Evolutionary conservation across 1,140 invertebrate genomes (phyloP).

Genomic region (Cherax destructor): DNA sequence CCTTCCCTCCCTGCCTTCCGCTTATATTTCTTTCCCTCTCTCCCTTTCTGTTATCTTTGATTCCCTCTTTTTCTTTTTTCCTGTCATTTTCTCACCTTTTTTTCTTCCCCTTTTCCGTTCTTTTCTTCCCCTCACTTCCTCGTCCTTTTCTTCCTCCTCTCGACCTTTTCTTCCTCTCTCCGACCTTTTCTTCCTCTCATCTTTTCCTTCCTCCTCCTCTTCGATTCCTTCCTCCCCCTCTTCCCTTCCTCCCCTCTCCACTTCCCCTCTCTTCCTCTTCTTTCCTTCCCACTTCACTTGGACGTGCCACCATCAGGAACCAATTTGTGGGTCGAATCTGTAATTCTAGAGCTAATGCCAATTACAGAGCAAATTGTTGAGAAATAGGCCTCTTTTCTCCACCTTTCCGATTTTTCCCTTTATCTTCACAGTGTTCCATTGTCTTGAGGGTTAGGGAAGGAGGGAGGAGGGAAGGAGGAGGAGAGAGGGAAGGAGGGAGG

Average conservation of each 20-base stretch:
- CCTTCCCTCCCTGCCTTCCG: not conserved
- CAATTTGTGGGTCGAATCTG: constrained; percentile 16
- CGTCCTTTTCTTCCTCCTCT: too few relatives aligned
- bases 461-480: too few relatives aligned
- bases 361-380: constrained; percentile 30
- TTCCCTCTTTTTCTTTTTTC: not conserved
- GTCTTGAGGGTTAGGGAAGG: not conserved
- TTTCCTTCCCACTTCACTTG: not conserved
- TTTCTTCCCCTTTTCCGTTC: too few relatives aligned
- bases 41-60: not conserved
- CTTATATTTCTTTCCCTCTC: constrained; percentile 11
- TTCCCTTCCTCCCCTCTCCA: not conserved
- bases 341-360: constrained; percentile 23
- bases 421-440: not conserved
- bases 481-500: too few relatives aligned
- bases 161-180: too few relatives aligned
- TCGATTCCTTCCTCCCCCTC: not conserved
- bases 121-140: too few relatives aligned
- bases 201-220: not conserved
- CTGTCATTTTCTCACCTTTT: not conserved
- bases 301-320: not conserved
- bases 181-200: not conserved
- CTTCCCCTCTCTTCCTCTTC: too few relatives aligned
- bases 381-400: constrained; percentile 22
- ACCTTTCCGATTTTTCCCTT: not conserved